Evolutionary conservation across 2,113 vertebrate species (phyloP), one percentile per base, ranked within the genome.

Genomic region (Clarias magur): DNA sequence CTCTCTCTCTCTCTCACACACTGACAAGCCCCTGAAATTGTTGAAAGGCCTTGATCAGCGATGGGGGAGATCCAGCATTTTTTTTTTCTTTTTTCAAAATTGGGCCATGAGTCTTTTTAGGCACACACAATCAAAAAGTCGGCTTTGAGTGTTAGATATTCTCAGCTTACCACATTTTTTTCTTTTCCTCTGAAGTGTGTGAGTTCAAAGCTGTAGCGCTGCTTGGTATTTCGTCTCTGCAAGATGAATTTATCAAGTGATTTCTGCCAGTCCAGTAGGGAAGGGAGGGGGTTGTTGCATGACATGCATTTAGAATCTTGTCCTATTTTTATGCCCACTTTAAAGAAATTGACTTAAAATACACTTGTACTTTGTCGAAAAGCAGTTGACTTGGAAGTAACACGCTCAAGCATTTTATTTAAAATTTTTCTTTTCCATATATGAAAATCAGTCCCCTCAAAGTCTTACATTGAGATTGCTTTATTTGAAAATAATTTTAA

Each of bases 161-260:
- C 78, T 68, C 65, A 60, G 63, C 57, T 30, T 53, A 72, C 53
- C 72, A 48, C 59, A 42, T 30, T 75, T 60, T 34, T 27, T 75
- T 82, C 53, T 68, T 38, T 81, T 62, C 54, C 72, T 86, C 81
- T 90, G 68, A 90, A 88, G 81, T 27, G 84, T 68, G 80, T 1
- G 21, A 86, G 84, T 86, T 86, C 65, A 86, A 89, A 89, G 89
- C 73, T 68, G 62, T 7, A n/a, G 9, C 67, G 34, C 48, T 25
- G 60, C 13, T 73, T 76, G 48, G 25, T 67, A 30, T 86, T 75
- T 38, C 27, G 60, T 57, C 80, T 67, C 78, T 83, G 48, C 19
- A 75, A 86, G 79, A 87, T 82, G 80, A 87, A 85, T 87, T 79
- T 89, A 75, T 88, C 79, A 73, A 87, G 68, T 82, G 68, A 82